Evolutionary conservation across 2,113 vertebrate genomes (phyloP), one percentile per base, ranked within the genome.

Genomic region (Corydoras maculifer): DNA sequence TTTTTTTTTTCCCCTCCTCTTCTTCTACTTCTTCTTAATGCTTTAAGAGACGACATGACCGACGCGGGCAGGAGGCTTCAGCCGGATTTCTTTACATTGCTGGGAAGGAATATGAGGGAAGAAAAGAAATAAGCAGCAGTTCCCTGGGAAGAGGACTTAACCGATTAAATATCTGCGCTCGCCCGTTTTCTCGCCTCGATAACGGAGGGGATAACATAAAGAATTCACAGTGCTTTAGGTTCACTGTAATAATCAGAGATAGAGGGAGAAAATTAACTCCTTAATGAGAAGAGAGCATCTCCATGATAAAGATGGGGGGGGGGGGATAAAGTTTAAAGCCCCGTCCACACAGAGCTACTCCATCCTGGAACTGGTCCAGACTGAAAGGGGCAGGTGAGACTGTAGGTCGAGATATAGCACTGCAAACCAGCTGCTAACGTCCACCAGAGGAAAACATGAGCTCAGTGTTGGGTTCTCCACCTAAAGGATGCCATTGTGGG

Each of bases 1-100:
- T 25, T 88, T 89, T 88, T 43, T 43, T 43, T 43, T 43, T 43
- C 7, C 2, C 35, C 7, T 43, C 18, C 2, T 25, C 18, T 25
- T 25, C 18, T 25, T 25, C 18, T 25, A 25, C 18, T 25, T 25
- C 18, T 25, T 25, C 18, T 92, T 88, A 90, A 91, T 88, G 92
- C 92, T 94, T 95, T 93, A 94, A 95, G 35, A 91, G 93, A 93
- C 89, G 88, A 94, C 93, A 97, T 96, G 93, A 94, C 87, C 88
- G 90, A 92, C 18, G 18, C 18, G 18, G 18, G 18, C 18, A 25
- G 18, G 18, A 25, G 18, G 18, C 18, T 92, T 89, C 84, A 83
- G 81, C 82, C 77, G 85, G 86, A 89, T 90, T 91, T 91, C 89
- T 89, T 91, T 89, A 90, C 90, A 89, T 90, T 85, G 84, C 85